Conservation (phyloP, 1,140 invertebrate species). For the Rhopalosiphum padi region DNA sequence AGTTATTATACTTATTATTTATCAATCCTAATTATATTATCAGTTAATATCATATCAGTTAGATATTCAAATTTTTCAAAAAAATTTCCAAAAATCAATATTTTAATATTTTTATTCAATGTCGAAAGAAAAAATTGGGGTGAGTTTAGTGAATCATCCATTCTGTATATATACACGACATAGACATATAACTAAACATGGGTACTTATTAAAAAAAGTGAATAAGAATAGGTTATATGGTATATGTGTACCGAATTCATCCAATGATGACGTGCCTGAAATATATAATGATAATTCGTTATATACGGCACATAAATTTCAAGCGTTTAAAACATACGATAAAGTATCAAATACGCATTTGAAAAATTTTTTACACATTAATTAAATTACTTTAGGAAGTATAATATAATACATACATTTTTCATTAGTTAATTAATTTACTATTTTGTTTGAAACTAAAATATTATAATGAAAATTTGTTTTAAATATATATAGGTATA, state of each 20-base stretch:
- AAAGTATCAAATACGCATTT: not conserved
- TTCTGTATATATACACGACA: not conserved
- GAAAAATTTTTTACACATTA: not conserved
- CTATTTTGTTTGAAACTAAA: too few species aligned
- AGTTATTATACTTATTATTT: too few species aligned
- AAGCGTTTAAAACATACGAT: not conserved
- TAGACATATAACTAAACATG: too few species aligned
- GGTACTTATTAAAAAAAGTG: not conserved
- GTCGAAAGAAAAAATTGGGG: not conserved
- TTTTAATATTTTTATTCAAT: not conserved
- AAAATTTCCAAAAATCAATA: not conserved
- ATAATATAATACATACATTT: too few species aligned
- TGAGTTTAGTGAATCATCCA: not conserved
- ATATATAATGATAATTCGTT: not conserved
- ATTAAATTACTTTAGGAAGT: too few species aligned
- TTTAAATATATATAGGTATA: too few species aligned
- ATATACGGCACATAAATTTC: not conserved
- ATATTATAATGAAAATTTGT: too few species aligned
- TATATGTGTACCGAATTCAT: not conserved
- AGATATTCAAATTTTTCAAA: too few species aligned
- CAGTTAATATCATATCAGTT: too few species aligned
- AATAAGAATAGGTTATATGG: not conserved
- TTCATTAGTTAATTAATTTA: too few species aligned
- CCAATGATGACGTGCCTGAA: not conserved
- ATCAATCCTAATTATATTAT: too few species aligned